A percentile compares a stretch with the other conserved stretches of the same genome.
phyloP scores from a whole-genome alignment of 2,888 invertebrate genomes.

The Nebria brevicollis region DNA sequence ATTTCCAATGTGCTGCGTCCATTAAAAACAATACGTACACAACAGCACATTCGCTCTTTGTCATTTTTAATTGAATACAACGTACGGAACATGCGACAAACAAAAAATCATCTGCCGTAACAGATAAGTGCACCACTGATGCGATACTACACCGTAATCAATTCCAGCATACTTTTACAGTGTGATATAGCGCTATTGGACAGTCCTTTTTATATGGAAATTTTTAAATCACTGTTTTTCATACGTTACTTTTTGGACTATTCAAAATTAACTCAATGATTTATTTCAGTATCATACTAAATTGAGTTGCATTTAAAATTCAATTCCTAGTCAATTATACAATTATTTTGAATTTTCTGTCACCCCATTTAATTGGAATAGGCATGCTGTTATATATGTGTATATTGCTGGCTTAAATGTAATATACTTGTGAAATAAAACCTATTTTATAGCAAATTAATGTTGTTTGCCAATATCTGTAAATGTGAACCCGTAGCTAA shows the following conservation, averaged over 20 bases:
- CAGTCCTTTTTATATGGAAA: neutral
- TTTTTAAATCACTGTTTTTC: neutral
- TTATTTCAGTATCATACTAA: neutral
- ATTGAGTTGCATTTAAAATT: neutral
- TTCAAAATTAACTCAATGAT: neutral
- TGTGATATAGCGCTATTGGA: neutral
- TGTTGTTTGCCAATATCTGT: no score
- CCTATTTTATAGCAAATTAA: no score
- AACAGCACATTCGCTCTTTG: constrained; percentile 34
- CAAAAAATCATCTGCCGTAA: constrained; percentile 43
- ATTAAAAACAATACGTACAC: constrained; percentile 41
- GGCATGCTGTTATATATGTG: no score
- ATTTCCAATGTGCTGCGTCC: constrained; percentile 30
- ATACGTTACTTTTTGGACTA: neutral
- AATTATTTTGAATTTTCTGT: no score
- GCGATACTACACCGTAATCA: neutral
- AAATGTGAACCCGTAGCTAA: no score
- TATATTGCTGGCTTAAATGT: no score
- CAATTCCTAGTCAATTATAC: no score
- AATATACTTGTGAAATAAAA: no score
- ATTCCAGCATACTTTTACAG: neutral
- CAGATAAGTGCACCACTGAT: constrained; percentile 32
- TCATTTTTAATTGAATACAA: constrained; percentile 46
- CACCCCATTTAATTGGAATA: no score
- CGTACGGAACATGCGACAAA: constrained; percentile 34